phyloP scores from a whole-genome alignment of 2,113 vertebrate genomes.

The Pygoscelis antarcticus region DNA sequence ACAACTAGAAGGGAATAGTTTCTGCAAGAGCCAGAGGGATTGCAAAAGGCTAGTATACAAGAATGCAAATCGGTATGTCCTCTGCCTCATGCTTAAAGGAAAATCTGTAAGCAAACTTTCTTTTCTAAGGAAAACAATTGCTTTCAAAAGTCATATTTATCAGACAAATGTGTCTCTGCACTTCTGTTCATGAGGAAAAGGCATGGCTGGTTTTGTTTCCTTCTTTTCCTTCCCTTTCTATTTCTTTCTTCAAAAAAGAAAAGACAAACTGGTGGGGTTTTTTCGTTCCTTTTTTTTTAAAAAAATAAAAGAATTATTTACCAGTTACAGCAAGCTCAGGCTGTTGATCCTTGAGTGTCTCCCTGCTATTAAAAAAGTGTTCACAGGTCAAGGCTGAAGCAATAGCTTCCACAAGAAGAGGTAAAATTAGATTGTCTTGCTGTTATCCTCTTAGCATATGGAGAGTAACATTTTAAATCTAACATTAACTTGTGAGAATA shows the following conservation, averaged over 20 bases:
- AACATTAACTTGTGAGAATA: not conserved
- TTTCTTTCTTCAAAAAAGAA: not conserved
- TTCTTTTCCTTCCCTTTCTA: not conserved
- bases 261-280: not conserved
- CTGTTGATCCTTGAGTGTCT: not conserved
- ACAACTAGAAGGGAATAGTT: not conserved
- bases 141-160: not conserved
- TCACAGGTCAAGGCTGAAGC: not conserved
- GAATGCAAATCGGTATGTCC: not conserved
- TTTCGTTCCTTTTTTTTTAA: not conserved
- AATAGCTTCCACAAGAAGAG: not conserved
- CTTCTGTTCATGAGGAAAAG: not conserved
- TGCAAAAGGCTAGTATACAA: not conserved
- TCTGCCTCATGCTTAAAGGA: not conserved
- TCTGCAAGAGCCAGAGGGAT: not conserved
- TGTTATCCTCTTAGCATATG: not conserved
- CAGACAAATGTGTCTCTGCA: not conserved
- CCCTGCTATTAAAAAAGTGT: not conserved
- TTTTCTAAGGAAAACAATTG: not conserved
- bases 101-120: not conserved
- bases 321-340: not conserved
- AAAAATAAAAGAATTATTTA: not conserved
- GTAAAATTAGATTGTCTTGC: not conserved
- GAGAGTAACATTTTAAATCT: not conserved
- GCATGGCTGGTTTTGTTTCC: conserved; percentile 2